Evolutionary conservation across 2,113 vertebrate species (phyloP).

Genomic region (Platichthys stellatus): DNA sequence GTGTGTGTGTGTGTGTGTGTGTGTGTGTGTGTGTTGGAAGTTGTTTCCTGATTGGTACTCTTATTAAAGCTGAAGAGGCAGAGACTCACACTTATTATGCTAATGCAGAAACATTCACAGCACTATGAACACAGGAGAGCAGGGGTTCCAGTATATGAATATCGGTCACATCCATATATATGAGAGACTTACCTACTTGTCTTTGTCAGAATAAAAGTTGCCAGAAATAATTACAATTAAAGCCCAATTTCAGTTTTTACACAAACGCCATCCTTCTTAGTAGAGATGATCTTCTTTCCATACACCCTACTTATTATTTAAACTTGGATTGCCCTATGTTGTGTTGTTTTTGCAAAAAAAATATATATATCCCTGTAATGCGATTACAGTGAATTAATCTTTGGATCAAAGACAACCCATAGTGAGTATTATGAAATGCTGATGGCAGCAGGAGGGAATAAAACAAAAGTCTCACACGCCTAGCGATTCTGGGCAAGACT

Average conservation of each 20-base stretch:
- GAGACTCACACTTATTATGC: constrained; percentile 16
- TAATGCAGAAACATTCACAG: constrained; percentile 18
- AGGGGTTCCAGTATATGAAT: constrained; percentile 9
- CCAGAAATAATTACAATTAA: constrained; percentile 18
- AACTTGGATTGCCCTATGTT: neutral
- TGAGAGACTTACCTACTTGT: neutral
- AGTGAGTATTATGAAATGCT: neutral
- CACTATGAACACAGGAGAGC: constrained; percentile 20
- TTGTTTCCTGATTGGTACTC: neutral
- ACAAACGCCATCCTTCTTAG: neutral
- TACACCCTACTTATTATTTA: neutral
- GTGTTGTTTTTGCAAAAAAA: constrained; percentile 12
- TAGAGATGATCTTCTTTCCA: neutral
- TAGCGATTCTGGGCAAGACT: no score
- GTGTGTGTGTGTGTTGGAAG: neutral
- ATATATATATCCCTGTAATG: neutral
- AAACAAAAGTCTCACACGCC: no score
- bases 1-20: constrained; percentile 11
- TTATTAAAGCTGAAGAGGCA: constrained; percentile 3
- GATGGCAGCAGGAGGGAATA: no score
- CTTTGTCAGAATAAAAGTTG: constrained; percentile 5
- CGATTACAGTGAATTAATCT: constrained; percentile 31
- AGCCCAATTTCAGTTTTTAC: neutral
- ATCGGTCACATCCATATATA: neutral
- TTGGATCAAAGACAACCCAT: constrained; percentile 27